phyloP scores from a whole-genome alignment of 2,888 invertebrate genomes.

The Rhimphoctona megacephalus region DNA sequence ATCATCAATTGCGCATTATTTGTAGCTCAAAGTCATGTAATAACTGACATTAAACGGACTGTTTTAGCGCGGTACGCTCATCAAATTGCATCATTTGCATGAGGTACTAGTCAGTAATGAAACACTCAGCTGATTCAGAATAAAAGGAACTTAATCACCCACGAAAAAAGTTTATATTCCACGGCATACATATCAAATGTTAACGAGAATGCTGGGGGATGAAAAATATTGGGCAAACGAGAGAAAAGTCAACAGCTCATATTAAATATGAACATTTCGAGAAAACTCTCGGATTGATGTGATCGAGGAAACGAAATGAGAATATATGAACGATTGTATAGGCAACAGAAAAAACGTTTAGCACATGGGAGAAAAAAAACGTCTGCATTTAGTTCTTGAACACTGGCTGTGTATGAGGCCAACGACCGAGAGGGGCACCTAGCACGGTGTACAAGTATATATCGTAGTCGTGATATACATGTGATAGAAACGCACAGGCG shows the following conservation, averaged over 20 bases:
- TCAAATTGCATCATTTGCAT: neutral
- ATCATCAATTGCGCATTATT: neutral
- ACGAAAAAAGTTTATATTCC: neutral
- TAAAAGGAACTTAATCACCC: neutral
- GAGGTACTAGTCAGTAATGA: neutral
- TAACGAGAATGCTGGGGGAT: too few relatives aligned
- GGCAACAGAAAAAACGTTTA: conserved; percentile 28
- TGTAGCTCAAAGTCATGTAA: neutral
- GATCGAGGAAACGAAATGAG: conserved; percentile 13
- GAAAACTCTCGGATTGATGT: neutral
- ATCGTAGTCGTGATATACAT: conserved; percentile 11
- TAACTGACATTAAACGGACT: neutral
- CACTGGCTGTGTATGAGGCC: conserved; percentile 48
- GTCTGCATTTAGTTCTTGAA: conserved; percentile 48
- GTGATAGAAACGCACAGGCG: conserved; percentile 63
- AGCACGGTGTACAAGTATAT: conserved; percentile 1
- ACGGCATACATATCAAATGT: neutral
- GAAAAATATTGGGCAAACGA: neutral
- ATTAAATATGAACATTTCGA: neutral
- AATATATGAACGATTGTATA: conserved; percentile 9
- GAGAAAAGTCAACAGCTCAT: neutral
- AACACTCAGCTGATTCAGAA: neutral
- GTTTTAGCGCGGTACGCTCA: neutral
- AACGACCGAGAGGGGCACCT: conserved; percentile 58
- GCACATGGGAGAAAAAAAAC: neutral